phyloP scores from a whole-genome alignment of 2,888 invertebrate genomes.

The Villa cingulata region DNA sequence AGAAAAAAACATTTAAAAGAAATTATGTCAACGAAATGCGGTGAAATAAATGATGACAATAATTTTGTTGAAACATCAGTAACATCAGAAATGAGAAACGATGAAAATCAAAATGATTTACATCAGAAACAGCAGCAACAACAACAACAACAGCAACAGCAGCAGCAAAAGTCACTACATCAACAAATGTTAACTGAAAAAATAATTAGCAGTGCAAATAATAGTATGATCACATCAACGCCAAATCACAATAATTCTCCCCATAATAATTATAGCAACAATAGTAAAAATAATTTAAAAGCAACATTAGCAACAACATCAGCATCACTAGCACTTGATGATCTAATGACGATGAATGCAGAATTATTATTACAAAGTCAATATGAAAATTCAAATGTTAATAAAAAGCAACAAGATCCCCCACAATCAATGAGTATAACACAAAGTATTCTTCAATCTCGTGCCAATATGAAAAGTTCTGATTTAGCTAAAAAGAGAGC shows the following conservation, averaged over 20 bases:
- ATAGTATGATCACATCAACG: slow-evolving; percentile 1
- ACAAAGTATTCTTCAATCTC: slow-evolving; percentile 22
- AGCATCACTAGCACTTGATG: too few relatives aligned
- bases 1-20: slow-evolving; percentile 51
- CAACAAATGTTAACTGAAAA: too few relatives aligned
- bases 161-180: background rate
- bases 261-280: background rate
- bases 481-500: slow-evolving; percentile 26
- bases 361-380: too few relatives aligned
- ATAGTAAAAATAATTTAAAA: too few relatives aligned
- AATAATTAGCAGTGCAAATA: background rate
- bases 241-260: background rate
- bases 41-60: slow-evolving; percentile 12
- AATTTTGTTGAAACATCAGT: slow-evolving; percentile 9
- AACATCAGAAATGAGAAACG: slow-evolving; percentile 5
- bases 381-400: too few relatives aligned
- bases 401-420: background rate
- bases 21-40: slow-evolving; percentile 22
- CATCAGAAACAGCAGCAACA: background rate
- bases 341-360: too few relatives aligned
- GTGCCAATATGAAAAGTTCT: slow-evolving; percentile 26
- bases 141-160: slow-evolving; percentile 1
- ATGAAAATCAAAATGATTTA: background rate
- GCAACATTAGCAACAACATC: too few relatives aligned
- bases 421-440: slow-evolving; percentile 10